Evolutionary conservation across 2,113 vertebrate species (phyloP), one percentile per base, ranked within the genome.

Genomic region (Pterophyllum scalare): DNA sequence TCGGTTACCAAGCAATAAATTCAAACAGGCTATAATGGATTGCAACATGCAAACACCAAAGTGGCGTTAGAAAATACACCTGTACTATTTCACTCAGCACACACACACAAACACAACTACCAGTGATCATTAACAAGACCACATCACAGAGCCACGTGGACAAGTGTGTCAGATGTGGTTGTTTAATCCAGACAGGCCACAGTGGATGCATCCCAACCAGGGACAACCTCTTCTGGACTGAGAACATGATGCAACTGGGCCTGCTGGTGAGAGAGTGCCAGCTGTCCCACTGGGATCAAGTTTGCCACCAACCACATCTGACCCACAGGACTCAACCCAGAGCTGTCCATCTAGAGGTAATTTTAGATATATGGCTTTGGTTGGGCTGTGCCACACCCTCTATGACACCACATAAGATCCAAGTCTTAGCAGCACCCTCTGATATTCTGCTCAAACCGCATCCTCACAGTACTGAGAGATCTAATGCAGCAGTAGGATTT

Each of bases 331-430:
- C 84, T 86, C 54, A 81, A 83, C 88, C 85, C 89, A 70, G 56
- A 80, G 87, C 83, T 88, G 93, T 92, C 91, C 86, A 79, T 88
- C 84, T 59, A n/a, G 65, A 87, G 91, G 93, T 93, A 92, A 87
- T 79, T 93, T 94, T 95, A 92, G 92, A 92, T 88, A 83, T 85
- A 93, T 80, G 88, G 81, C 87, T 93, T 86, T 83, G 90, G 79
- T 79, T 84, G 83, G 8, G 76, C 76, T 8, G 85, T 17, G 83
- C 92, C 93, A 77, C 94, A 89, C 93, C 90, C 93, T 94, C 82
- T 15, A 54, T 83, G 85, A 86, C 92, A 92, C 89, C 91, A 85
- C 86, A 89, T 79, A 64, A 67, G 74, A 92, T 80, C 87, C 85
- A 91, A 88, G 79, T 75, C 67, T 54, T 65, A 57, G 76, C 85